Evolutionary conservation across 2,797 vertebrate species (phyloP), one percentile per base, ranked within the genome.

Genomic region (Natrix natrix): DNA sequence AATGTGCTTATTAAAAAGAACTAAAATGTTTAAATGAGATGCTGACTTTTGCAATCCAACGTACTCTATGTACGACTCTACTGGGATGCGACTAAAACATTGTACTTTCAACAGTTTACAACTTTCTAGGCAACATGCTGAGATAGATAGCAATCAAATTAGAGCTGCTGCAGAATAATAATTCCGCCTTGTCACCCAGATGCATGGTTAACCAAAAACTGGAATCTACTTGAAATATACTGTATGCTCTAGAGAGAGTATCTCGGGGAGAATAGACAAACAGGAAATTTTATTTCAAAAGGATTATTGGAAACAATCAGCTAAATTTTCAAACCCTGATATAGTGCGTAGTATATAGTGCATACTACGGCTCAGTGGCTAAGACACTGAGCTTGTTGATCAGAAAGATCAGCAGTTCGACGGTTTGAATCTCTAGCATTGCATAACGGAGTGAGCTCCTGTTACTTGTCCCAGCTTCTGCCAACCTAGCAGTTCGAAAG

Each of bases 61-160:
- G 24, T 86, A 92, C 32, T 69, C 86, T 26, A 16, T 74, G 56
- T 74, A 88, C 8, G 52, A 56, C 16, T 92, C 87, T 88, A 74
- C 63, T 16, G 63, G 91, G 91, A 74, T 52, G 32, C 56, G 32
- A 69, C 14, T 56, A 59, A 92, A 52, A 16, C 28, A 37, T 74
- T 69, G 63, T 74, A 59, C 26, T 26, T 59, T 66, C 63, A 92
- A 74, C 32, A 92, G 32, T 88, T 92, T 92, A 88, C 57, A 92
- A 74, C 37, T 88, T 92, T 26, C 63, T 48, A 17, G 55, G 63
- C 32, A n/a, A 78, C 66, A 57, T 14, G 26, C 59, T 92, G 37
- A 88, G 37, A 32, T 78, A 24, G 55, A 17, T 43, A 92, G 32
- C 17, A 28, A 54, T 60, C 37, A 83, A n/a, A 74, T 92, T 92